Conservation (phyloP, 1,140 invertebrate species). For the Zaprionus camerounensis region DNA sequence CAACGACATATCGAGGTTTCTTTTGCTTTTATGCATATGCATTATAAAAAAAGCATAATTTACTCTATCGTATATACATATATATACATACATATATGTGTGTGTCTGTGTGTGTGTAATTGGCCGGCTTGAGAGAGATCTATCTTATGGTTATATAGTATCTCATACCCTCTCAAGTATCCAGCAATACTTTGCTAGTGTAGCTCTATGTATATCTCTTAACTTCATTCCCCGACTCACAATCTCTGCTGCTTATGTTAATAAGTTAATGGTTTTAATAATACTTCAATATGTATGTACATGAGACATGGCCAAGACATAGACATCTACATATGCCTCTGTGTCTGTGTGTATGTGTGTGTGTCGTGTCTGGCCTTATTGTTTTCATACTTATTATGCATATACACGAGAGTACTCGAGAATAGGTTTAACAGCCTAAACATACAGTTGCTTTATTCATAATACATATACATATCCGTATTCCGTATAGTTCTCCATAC, state of each 20-base stretch:
- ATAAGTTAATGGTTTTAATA: constrained; percentile 62
- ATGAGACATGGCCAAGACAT: constrained; percentile 59
- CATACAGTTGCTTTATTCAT: constrained; percentile 44
- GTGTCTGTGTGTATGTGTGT: constrained; percentile 11
- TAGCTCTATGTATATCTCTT: constrained; percentile 15
- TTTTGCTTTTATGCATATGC: background rate
- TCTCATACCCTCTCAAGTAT: constrained; percentile 11
- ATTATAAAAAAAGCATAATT: constrained; percentile 48
- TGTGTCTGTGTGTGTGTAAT: constrained; percentile 15
- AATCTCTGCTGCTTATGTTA: constrained; percentile 29
- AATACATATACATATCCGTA: constrained; percentile 33
- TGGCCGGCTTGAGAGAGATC: constrained; percentile 27
- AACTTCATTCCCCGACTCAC: constrained; percentile 15
- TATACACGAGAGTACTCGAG: constrained; percentile 20
- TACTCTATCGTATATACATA: constrained; percentile 46
- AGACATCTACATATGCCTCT: constrained; percentile 26
- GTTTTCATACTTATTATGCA: constrained; percentile 13
- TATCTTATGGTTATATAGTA: background rate
- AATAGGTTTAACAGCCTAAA: constrained; percentile 43
- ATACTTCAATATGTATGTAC: constrained; percentile 74
- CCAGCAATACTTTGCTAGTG: constrained; percentile 45
- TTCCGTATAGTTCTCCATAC: constrained; percentile 5
- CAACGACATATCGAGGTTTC: constrained; percentile 17
- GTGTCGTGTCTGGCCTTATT: constrained; percentile 11
- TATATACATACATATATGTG: constrained; percentile 49